Evolutionary conservation across 2,797 vertebrate genomes (phyloP).

Genomic region (Sebastes kiyomatsui): DNA sequence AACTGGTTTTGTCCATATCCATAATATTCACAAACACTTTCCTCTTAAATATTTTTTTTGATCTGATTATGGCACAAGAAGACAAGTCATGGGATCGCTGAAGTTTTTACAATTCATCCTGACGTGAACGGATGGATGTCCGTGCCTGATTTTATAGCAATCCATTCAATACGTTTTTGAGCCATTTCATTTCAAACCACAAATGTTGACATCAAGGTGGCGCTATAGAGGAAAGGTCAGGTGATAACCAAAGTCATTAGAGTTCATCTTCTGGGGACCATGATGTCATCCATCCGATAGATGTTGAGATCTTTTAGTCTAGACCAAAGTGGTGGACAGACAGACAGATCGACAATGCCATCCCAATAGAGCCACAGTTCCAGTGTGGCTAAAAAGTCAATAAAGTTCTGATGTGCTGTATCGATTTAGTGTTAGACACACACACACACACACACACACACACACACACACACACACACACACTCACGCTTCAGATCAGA

Average conservation of each 20-base stretch:
- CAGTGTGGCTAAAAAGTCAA: neutral
- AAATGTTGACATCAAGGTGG: neutral
- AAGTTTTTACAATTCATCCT: neutral
- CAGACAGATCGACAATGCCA: neutral
- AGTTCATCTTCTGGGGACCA: neutral
- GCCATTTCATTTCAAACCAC: neutral
- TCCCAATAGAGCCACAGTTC: neutral
- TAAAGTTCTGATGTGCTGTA: neutral
- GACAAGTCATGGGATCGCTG: neutral
- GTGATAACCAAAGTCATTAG: no score
- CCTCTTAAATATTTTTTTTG: neutral
- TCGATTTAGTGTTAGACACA: neutral
- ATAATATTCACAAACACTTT: neutral
- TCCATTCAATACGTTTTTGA: neutral
- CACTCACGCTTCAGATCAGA: neutral
- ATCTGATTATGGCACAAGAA: neutral
- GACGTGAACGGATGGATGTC: neutral
- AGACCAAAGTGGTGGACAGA: neutral
- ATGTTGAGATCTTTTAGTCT: neutral
- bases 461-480: neutral
- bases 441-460: neutral
- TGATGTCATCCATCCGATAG: neutral
- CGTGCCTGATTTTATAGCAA: no score
- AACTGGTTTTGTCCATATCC: neutral
- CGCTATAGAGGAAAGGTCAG: no score